phyloP scores from a whole-genome alignment of 2,113 vertebrate genomes.

The Lycaon pictus region DNA sequence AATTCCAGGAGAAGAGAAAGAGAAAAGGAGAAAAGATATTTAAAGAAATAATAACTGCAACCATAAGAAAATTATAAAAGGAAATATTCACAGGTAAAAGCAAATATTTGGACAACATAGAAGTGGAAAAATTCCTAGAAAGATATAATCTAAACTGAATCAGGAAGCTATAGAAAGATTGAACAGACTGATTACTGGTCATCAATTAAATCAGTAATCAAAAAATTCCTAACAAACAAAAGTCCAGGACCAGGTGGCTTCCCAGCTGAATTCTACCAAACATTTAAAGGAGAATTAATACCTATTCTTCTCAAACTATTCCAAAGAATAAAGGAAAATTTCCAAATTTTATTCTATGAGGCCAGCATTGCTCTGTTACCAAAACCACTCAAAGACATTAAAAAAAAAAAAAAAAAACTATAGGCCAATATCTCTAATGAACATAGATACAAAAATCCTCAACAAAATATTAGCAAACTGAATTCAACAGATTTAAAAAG shows the following conservation, averaged over 20 bases:
- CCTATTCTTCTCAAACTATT: not conserved
- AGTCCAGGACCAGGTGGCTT: not conserved
- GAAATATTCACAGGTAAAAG: not conserved
- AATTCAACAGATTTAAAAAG: not conserved
- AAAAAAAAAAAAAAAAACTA: not conserved
- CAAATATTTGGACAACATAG: not conserved
- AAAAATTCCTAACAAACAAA: not conserved
- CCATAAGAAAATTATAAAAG: not conserved
- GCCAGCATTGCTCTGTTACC: not conserved
- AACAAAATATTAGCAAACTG: not conserved
- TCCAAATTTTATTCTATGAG: not conserved
- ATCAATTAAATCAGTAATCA: not conserved
- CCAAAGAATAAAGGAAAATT: not conserved
- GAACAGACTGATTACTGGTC: not conserved
- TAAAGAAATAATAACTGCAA: not conserved
- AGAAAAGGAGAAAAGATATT: not conserved
- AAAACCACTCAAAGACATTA: not conserved
- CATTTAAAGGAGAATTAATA: not conserved
- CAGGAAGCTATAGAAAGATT: not conserved
- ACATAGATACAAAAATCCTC: not conserved
- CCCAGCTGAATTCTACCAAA: not conserved
- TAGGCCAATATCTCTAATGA: not conserved
- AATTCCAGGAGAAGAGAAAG: not conserved
- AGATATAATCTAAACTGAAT: not conserved
- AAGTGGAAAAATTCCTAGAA: not conserved